A percentile compares a stretch with the other conserved stretches of the same genome.
Evolutionary conservation across 2,888 invertebrate genomes (phyloP).

Genomic region (Synergus umbraculus): DNA sequence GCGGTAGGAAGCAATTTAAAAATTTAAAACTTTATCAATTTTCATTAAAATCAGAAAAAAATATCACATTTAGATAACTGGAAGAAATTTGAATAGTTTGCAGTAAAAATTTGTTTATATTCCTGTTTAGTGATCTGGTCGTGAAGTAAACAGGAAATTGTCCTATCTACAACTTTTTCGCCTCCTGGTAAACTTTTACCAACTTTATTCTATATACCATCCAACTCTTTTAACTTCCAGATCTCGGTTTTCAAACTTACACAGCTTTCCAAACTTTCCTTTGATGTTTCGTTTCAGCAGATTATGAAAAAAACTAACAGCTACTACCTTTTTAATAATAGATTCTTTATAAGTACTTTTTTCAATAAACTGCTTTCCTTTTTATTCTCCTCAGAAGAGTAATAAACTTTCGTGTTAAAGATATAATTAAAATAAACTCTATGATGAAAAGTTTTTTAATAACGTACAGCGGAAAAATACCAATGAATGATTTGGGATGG

Average conservation of each 20-base stretch:
- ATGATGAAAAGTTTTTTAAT: background rate
- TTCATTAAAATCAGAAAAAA: too few species aligned
- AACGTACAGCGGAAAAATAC: background rate
- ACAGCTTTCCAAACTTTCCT: conserved; percentile 6
- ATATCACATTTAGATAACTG: background rate
- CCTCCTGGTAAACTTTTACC: background rate
- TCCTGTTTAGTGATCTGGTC: background rate
- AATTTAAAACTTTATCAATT: too few species aligned
- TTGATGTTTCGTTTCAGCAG: conserved; percentile 9
- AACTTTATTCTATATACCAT: conserved; percentile 20
- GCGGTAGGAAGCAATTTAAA: too few species aligned
- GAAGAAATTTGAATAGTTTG: background rate
- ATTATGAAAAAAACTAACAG: conserved; percentile 8
- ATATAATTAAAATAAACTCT: background rate
- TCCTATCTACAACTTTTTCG: conserved; percentile 4
- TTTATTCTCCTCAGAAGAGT: background rate
- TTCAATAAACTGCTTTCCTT: background rate
- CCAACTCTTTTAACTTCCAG: conserved; percentile 12
- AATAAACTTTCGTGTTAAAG: background rate
- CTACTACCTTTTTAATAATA: conserved; percentile 10
- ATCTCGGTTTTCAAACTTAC: conserved; percentile 12
- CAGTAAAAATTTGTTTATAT: background rate
- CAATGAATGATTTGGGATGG: background rate
- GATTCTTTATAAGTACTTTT: background rate
- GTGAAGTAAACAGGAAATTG: conserved; percentile 23